Evolutionary conservation across 2,797 vertebrate genomes (phyloP).

Genomic region (Sebastes trivittatus): DNA sequence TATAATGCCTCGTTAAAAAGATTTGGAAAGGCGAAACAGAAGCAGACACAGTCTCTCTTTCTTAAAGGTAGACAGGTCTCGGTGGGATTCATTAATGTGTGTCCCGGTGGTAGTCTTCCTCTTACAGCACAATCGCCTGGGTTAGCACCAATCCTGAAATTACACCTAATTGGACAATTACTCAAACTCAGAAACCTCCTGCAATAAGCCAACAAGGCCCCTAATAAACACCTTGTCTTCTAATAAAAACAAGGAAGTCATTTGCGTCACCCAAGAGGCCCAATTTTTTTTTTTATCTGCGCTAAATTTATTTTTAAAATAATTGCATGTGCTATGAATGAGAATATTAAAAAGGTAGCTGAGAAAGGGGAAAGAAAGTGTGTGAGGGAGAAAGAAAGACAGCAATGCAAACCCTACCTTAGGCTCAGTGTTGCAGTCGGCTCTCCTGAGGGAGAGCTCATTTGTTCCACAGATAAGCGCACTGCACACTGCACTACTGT

Average conservation of each 20-base stretch:
- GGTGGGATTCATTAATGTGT: slow-evolving; percentile 98
- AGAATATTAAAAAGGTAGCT: slow-evolving; percentile 93
- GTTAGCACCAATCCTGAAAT: slow-evolving; percentile 96
- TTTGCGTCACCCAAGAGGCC: slow-evolving; percentile 98
- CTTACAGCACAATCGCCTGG: slow-evolving; percentile 90
- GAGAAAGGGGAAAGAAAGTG: slow-evolving; percentile 66
- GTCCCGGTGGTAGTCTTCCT: slow-evolving; percentile 91
- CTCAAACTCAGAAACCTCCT: slow-evolving; percentile 99
- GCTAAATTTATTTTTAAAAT: slow-evolving; percentile 99
- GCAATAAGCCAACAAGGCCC: slow-evolving; percentile 95
- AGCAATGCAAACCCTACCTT: slow-evolving; percentile 88
- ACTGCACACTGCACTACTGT: slow-evolving; percentile 78
- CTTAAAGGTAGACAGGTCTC: slow-evolving; percentile 92
- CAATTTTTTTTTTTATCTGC: slow-evolving; percentile 89
- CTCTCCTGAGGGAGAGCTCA: slow-evolving; percentile 89
- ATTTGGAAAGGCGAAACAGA: slow-evolving; percentile 92
- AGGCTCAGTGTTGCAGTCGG: slow-evolving; percentile 85
- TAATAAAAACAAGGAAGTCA: slow-evolving; percentile 98
- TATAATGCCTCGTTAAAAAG: slow-evolving; percentile 89
- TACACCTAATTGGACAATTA: slow-evolving; percentile 99
- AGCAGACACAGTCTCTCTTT: slow-evolving; percentile 85
- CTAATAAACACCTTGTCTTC: slow-evolving; percentile 99
- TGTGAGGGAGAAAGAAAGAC: slow-evolving; percentile 71
- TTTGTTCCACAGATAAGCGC: slow-evolving; percentile 86
- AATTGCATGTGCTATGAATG: slow-evolving; percentile 92